Percentiles rank a stretch among this genome's conserved stretches.
phyloP scores from a whole-genome alignment of 2,797 vertebrate genomes.

The Florisuga fusca region DNA sequence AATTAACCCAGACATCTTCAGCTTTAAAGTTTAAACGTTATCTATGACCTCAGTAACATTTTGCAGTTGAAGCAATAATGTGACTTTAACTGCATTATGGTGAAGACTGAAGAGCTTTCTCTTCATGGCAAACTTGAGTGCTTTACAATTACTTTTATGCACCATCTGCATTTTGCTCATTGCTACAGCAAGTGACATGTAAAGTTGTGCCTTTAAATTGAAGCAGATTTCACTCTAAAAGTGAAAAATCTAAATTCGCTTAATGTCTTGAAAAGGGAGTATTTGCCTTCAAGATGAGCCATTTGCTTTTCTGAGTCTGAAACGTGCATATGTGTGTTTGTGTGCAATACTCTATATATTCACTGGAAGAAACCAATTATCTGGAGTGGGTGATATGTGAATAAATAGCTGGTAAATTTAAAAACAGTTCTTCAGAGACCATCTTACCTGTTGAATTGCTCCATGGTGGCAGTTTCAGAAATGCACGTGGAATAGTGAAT shows the following conservation, averaged over 20 bases:
- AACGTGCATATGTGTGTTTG: accelerated
- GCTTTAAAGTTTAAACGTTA: not conserved
- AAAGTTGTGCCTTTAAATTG: not conserved
- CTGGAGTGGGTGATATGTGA: not conserved
- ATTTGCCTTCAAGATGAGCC: not conserved
- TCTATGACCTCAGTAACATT: not conserved
- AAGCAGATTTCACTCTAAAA: not conserved
- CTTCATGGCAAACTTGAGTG: not conserved
- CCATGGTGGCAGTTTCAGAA: not conserved
- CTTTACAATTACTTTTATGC: not conserved
- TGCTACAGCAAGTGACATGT: not conserved
- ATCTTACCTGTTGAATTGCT: not conserved
- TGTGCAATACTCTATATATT: not conserved
- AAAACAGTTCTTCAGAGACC: not conserved
- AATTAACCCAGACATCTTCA: not conserved
- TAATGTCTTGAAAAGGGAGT: not conserved
- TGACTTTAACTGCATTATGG: not conserved
- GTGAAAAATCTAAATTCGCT: not conserved
- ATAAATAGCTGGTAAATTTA: not conserved
- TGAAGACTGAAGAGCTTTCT: not conserved
- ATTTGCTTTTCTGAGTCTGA: not conserved
- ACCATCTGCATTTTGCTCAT: not conserved
- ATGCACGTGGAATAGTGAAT: not conserved
- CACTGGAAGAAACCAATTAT: not conserved
- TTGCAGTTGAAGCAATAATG: not conserved